These are phyloP conservation scores for Neocloeon triangulifer DNA, from an alignment of 1,140 invertebrate genomes.

Conservation along the genomic window DNA sequence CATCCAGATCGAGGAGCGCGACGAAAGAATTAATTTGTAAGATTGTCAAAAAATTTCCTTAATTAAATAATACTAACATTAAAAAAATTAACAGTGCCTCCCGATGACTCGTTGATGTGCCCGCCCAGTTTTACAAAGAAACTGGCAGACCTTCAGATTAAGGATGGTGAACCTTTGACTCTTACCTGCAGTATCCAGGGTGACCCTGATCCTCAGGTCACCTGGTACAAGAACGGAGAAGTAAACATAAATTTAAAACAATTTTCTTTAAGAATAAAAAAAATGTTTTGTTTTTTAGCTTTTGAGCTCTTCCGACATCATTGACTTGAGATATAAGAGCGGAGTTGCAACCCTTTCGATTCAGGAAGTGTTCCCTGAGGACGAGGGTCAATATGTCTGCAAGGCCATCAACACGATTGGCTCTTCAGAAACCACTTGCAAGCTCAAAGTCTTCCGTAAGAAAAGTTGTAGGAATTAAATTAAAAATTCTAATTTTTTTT, in stretches of 20 bases:
- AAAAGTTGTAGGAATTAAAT: background rate
- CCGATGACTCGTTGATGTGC: conserved; percentile 63
- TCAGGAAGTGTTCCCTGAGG: conserved; percentile 81
- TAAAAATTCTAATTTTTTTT: conserved; percentile 2
- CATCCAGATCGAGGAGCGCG: conserved; percentile 60
- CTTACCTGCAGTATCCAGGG: conserved; percentile 59
- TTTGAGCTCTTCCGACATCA: conserved; percentile 55
- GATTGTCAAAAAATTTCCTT: conserved; percentile 19
- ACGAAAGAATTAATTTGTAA: conserved; percentile 76
- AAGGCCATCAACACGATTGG: conserved; percentile 80
- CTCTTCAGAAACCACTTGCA: conserved; percentile 55
- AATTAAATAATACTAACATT: background rate
- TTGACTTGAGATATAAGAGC: conserved; percentile 79
- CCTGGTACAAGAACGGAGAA: conserved; percentile 65
- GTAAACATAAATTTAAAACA: conserved; percentile 12
- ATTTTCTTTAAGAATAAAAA: no score
- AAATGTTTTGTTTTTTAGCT: conserved; percentile 15
- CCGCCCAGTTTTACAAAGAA: conserved; percentile 57
- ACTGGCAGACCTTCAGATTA: conserved; percentile 39
- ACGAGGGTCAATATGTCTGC: conserved; percentile 72
- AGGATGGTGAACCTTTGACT: conserved; percentile 59
- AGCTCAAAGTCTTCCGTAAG: conserved; percentile 62
- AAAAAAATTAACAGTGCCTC: conserved; percentile 40
- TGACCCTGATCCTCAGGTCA: conserved; percentile 75
- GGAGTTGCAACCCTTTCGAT: conserved; percentile 66